Evolutionary conservation across 1,140 invertebrate genomes (phyloP).

Genomic region (Eufriesea mexicana): DNA sequence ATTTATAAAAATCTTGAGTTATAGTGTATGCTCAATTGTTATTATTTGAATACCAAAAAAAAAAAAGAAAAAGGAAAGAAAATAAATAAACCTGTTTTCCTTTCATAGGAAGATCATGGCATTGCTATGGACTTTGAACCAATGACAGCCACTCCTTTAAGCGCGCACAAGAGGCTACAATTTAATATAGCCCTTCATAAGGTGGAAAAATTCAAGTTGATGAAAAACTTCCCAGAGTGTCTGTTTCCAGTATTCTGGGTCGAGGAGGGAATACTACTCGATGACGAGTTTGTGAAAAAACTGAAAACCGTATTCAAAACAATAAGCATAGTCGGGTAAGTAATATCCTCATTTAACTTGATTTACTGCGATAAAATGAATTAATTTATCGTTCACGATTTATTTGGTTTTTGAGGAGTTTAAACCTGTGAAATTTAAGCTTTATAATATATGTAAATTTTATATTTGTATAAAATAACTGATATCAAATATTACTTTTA

Average conservation of each 20-base stretch:
- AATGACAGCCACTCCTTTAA: constrained; percentile 86
- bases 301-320: constrained; percentile 72
- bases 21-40: no score
- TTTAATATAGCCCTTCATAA: constrained; percentile 87
- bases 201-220: constrained; percentile 85
- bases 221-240: constrained; percentile 85
- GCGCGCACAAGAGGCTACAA: constrained; percentile 87
- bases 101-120: constrained; percentile 85
- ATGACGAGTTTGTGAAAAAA: constrained; percentile 67
- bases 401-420: no score
- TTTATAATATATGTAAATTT: neutral
- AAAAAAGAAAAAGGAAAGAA: neutral
- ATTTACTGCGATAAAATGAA: no score
- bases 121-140: constrained; percentile 90
- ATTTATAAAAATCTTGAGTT: no score
- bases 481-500: no score
- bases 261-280: constrained; percentile 84
- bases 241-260: constrained; percentile 89
- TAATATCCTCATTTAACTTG: neutral
- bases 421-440: neutral
- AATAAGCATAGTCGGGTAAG: constrained; percentile 69
- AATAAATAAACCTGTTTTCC: no score
- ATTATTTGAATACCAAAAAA: no score
- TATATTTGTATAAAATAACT: no score
- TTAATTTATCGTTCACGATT: no score